A percentile compares a stretch with the other conserved stretches of the same genome.
phyloP scores from a whole-genome alignment of 1,140 invertebrate genomes.

The Aphelinus atriplicis region DNA sequence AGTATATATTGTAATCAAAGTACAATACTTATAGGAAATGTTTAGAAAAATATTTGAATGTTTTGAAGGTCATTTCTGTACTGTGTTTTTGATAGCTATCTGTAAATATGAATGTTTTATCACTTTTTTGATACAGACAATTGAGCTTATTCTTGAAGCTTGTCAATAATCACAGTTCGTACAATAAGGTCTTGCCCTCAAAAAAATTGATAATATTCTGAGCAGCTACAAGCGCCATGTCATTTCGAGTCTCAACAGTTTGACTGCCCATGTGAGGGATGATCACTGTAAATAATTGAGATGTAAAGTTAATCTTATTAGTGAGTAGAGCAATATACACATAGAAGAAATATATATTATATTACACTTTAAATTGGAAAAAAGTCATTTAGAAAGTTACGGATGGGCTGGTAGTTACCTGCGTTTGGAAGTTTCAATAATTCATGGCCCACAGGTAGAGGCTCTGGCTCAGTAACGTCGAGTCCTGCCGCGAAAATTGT shows the following conservation, averaged over 20 bases:
- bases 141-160: conserved; percentile 18
- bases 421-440: conserved; percentile 82
- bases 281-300: conserved; percentile 70
- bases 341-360: neutral
- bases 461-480: conserved; percentile 91
- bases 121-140: conserved; percentile 28
- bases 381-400: too few species aligned
- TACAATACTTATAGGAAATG: neutral
- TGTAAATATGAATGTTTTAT: conserved; percentile 14
- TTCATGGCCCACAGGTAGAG: conserved; percentile 79
- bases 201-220: conserved; percentile 83
- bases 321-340: neutral
- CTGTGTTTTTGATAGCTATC: neutral
- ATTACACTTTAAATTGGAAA: too few species aligned
- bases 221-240: conserved; percentile 82
- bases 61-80: neutral
- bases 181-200: conserved; percentile 74
- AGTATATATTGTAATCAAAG: neutral
- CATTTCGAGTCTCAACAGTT: conserved; percentile 77
- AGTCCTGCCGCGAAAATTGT: conserved; percentile 86
- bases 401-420: conserved; percentile 65
- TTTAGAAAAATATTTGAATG: conserved; percentile 14
- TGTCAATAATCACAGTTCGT: conserved; percentile 44
- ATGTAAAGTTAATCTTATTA: neutral
- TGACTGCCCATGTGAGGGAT: conserved; percentile 90